A percentile compares a stretch with the other conserved stretches of the same genome.
Conservation (phyloP, 2,888 invertebrate genomes). For the Ferdinandea cuprea region DNA sequence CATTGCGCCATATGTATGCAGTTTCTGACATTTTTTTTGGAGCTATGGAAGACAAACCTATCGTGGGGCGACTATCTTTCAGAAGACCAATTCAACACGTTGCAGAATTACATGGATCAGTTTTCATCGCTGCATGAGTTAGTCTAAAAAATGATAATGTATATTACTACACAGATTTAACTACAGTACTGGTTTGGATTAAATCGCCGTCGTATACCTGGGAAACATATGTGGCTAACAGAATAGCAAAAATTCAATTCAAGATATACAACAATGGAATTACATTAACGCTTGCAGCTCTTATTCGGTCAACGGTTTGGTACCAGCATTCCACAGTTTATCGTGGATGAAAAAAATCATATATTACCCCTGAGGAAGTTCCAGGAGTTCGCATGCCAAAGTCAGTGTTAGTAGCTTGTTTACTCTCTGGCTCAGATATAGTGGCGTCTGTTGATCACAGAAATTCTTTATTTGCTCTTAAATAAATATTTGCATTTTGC, state of each 20-base stretch:
- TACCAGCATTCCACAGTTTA: conserved; percentile 5
- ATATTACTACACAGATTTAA: conserved; percentile 13
- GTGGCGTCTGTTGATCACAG: not conserved
- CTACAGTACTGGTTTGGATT: conserved; percentile 20
- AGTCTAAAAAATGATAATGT: conserved; percentile 1
- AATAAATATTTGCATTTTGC: conserved; percentile 20
- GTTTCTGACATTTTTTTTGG: conserved; percentile 4
- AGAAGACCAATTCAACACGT: not conserved
- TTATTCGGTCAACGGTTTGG: conserved; percentile 10
- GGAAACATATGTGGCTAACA: conserved; percentile 26
- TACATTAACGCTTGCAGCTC: not conserved
- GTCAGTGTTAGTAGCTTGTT: not conserved
- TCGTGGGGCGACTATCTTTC: conserved; percentile 1
- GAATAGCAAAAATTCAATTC: conserved; percentile 9
- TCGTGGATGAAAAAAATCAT: not conserved
- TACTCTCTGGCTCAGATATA: not conserved
- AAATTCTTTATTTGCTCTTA: conserved; percentile 1
- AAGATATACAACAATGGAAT: conserved; percentile 4
- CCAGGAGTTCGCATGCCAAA: not conserved
- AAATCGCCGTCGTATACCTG: conserved; percentile 12
- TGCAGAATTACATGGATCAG: conserved; percentile 3
- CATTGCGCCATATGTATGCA: no score
- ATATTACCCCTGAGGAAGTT: not conserved
- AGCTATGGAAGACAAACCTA: conserved; percentile 17
- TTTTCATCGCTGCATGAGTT: not conserved